These are phyloP conservation scores for Pangasius djambal DNA, from an alignment of 2,797 vertebrate species.

Conservation along the genomic window DNA sequence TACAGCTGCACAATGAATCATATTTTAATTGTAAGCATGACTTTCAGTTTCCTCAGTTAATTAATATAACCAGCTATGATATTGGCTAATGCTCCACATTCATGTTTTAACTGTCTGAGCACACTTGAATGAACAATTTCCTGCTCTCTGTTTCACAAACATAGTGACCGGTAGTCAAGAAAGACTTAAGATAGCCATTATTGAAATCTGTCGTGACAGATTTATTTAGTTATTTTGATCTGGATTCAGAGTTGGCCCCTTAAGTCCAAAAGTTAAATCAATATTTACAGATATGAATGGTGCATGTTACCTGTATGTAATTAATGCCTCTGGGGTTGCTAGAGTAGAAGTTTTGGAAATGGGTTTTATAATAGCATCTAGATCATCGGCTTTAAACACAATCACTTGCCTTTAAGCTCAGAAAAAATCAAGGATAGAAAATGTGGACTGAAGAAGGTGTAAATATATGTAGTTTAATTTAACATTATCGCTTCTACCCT, in stretches of 20 bases:
- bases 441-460: not conserved
- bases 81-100: not conserved
- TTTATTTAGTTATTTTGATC: not conserved
- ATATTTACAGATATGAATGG: not conserved
- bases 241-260: not conserved
- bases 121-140: not conserved
- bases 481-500: not conserved
- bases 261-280: not conserved
- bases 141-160: not conserved
- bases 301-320: not conserved
- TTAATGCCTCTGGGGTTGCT: not conserved
- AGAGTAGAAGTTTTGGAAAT: not conserved
- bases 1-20: slow-evolving; percentile 3
- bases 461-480: not conserved
- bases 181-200: not conserved
- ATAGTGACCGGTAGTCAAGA: not conserved
- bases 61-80: not conserved
- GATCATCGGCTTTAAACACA: not conserved
- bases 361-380: not conserved
- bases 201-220: not conserved
- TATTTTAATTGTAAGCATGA: slow-evolving; percentile 17
- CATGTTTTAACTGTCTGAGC: not conserved
- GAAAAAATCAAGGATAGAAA: not conserved
- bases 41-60: not conserved
- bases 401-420: not conserved